These are phyloP conservation scores for Pogonomyrmex barbatus DNA, from an alignment of 1,140 invertebrate species.

Conservation along the genomic window DNA sequence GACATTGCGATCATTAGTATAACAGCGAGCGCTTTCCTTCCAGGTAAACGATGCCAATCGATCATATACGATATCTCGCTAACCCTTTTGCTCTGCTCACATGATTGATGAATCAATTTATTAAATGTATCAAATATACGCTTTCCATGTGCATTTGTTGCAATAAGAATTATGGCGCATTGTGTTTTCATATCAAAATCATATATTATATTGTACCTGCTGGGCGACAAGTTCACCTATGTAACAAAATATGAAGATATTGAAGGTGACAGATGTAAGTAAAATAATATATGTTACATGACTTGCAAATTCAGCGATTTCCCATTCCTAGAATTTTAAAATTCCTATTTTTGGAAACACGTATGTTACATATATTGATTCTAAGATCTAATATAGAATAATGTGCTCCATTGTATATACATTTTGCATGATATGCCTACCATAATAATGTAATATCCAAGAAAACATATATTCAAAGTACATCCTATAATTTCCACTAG, in stretches of 20 bases:
- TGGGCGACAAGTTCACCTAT: constrained; percentile 73
- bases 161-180: background rate
- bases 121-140: background rate
- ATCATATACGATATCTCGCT: constrained; percentile 60
- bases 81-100: constrained; percentile 63
- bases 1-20: constrained; percentile 67
- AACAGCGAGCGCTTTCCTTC: constrained; percentile 37
- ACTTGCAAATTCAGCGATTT: constrained; percentile 38
- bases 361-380: background rate
- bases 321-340: constrained; percentile 67
- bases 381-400: background rate
- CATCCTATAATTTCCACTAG: constrained; percentile 70
- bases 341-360: background rate
- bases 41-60: constrained; percentile 69
- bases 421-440: constrained; percentile 50
- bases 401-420: constrained; percentile 16
- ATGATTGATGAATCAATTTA: background rate
- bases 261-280: constrained; percentile 68
- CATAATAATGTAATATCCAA: constrained; percentile 66
- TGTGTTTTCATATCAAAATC: background rate
- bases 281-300: constrained; percentile 61
- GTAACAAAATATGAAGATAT: constrained; percentile 77
- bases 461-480: constrained; percentile 61
- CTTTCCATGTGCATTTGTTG: background rate
- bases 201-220: constrained; percentile 55